These are phyloP conservation scores for Melinaea menophilus DNA, from an alignment of 2,888 invertebrate species.

Conservation along the genomic window DNA sequence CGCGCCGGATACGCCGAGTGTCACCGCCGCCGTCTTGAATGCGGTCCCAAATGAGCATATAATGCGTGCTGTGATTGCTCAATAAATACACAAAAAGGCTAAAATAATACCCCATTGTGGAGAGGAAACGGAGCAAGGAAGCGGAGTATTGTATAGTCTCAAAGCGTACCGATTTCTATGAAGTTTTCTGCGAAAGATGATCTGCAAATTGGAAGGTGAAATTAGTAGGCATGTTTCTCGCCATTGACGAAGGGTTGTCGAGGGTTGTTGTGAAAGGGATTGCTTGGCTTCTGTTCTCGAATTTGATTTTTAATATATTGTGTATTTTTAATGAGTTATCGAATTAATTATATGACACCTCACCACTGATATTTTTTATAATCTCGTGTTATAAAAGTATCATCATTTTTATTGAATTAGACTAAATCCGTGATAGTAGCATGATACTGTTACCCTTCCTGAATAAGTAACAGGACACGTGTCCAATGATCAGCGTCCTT, in stretches of 20 bases:
- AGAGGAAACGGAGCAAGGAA: conserved; percentile 46
- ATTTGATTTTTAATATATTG: neutral
- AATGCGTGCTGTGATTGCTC: conserved; percentile 49
- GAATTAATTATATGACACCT: neutral
- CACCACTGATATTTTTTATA: neutral
- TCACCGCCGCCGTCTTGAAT: conserved; percentile 52
- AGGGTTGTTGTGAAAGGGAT: conserved; percentile 25
- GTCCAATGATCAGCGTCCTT: conserved; percentile 54
- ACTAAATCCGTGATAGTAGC: conserved; percentile 19
- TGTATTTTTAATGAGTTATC: neutral
- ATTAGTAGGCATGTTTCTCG: conserved; percentile 58
- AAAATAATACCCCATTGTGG: conserved; percentile 46
- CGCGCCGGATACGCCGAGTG: conserved; percentile 59
- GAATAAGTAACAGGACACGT: conserved; percentile 41
- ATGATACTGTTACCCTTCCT: conserved; percentile 13
- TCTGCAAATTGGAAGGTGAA: conserved; percentile 65
- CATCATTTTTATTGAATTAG: conserved; percentile 25
- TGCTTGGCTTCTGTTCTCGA: conserved; percentile 22
- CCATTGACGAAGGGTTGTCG: conserved; percentile 43
- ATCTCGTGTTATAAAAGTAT: conserved; percentile 6
- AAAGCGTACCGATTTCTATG: conserved; percentile 63
- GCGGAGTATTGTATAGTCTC: conserved; percentile 50
- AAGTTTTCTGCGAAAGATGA: conserved; percentile 42
- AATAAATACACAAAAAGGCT: conserved; percentile 35
- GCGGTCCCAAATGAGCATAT: conserved; percentile 63